Evolutionary conservation across 2,888 invertebrate genomes (phyloP).

Genomic region (Caenorhabditis parvicauda): DNA sequence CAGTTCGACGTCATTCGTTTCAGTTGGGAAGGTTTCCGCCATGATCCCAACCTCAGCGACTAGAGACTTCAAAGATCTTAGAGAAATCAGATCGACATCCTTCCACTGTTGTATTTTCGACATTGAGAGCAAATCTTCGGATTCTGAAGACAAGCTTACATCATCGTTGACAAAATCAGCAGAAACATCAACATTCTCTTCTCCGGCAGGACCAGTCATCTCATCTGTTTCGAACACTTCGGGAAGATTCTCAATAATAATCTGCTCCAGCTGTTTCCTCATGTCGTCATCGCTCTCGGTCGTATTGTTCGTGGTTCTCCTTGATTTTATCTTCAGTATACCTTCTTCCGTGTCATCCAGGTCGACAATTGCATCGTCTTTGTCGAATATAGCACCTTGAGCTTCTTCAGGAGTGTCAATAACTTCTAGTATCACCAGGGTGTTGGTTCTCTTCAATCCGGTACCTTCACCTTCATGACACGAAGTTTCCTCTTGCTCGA

Average conservation of each 20-base stretch:
- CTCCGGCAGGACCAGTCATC: background rate
- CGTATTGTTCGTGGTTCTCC: background rate
- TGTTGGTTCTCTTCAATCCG: background rate
- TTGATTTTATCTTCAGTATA: background rate
- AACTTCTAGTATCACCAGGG: constrained; percentile 2
- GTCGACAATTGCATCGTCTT: background rate
- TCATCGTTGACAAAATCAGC: background rate
- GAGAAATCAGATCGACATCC: constrained; percentile 21
- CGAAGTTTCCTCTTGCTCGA: constrained; percentile 14
- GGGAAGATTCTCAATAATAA: background rate
- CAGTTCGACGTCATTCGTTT: background rate
- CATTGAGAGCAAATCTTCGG: background rate
- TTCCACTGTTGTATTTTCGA: constrained; percentile 9
- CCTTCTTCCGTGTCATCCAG: background rate
- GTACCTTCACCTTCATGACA: background rate
- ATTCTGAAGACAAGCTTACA: background rate
- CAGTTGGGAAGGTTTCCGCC: constrained; percentile 7
- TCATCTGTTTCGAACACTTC: background rate
- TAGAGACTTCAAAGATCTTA: constrained; percentile 21
- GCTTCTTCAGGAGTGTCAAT: constrained; percentile 8
- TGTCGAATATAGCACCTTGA: background rate
- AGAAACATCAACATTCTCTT: background rate
- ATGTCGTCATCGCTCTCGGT: background rate
- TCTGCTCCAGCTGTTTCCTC: background rate
- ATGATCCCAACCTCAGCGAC: constrained; percentile 23